phyloP scores from a whole-genome alignment of 2,797 vertebrate genomes.

The Thripadectes ignobilis region DNA sequence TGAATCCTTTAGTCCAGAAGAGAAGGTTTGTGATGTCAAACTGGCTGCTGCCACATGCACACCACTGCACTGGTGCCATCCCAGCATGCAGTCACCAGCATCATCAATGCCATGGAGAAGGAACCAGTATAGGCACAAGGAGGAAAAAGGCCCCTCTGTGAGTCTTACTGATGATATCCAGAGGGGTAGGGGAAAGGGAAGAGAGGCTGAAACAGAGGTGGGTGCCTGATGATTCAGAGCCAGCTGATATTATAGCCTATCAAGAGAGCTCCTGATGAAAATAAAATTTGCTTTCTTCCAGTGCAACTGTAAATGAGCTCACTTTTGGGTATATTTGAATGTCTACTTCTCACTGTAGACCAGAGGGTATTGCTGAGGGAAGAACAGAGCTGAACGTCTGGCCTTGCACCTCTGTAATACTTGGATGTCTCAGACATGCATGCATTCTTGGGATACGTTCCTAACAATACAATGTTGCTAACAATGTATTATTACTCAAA shows the following conservation, averaged over 20 bases:
- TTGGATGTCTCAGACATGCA: background rate
- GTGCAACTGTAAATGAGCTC: background rate
- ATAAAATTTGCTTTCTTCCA: background rate
- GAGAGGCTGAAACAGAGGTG: background rate
- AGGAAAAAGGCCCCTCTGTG: background rate
- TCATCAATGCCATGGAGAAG: background rate
- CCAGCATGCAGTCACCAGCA: background rate
- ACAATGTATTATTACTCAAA: background rate
- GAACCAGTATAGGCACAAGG: fast-evolving
- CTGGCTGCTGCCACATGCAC: fast-evolving
- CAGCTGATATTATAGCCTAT: fast-evolving
- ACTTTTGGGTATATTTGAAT: background rate
- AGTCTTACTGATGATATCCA: background rate
- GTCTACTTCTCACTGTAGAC: background rate
- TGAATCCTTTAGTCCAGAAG: background rate
- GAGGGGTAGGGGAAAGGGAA: fast-evolving
- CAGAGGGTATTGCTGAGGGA: background rate
- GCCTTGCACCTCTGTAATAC: background rate
- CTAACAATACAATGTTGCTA: background rate
- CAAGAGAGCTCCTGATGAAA: background rate
- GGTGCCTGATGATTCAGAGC: background rate
- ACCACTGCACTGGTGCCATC: fast-evolving
- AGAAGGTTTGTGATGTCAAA: background rate
- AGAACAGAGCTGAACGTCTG: background rate
- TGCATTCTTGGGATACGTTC: background rate